These are phyloP conservation scores for Heterodera filipjevi DNA, from an alignment of 2,888 invertebrate genomes.

Conservation along the genomic window DNA sequence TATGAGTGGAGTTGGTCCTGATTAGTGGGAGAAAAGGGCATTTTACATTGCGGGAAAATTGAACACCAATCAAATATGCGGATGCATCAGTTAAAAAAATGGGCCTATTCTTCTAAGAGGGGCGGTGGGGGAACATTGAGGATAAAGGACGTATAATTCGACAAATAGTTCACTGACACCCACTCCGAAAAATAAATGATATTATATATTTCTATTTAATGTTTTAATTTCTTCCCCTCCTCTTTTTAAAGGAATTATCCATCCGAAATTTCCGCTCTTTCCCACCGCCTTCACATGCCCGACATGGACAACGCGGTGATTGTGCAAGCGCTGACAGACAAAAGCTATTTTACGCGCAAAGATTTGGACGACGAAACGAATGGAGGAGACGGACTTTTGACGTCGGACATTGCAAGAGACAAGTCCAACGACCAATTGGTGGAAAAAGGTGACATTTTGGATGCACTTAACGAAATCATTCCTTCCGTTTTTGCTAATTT, in stretches of 20 bases:
- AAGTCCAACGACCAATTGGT: constrained; percentile 74
- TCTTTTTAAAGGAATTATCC: constrained; percentile 55
- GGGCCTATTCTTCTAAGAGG: too few species aligned
- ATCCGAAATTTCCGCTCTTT: constrained; percentile 61
- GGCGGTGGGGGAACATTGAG: too few species aligned
- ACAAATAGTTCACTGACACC: too few species aligned
- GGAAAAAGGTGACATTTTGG: constrained; percentile 70
- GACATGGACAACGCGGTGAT: constrained; percentile 45
- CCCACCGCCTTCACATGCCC: constrained; percentile 54
- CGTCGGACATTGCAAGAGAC: constrained; percentile 11
- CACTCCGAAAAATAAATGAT: too few species aligned
- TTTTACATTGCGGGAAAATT: too few species aligned
- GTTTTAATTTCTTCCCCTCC: background rate
- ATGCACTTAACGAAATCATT: background rate
- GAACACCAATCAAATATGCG: too few species aligned
- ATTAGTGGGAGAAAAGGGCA: too few species aligned
- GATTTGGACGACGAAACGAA: constrained; percentile 48
- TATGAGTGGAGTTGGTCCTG: too few species aligned
- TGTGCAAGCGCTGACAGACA: constrained; percentile 53
- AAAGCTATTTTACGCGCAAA: constrained; percentile 46
- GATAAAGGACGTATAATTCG: too few species aligned
- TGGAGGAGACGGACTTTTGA: constrained; percentile 33
- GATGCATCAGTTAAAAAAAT: too few species aligned
- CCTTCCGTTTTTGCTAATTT: constrained; percentile 22
- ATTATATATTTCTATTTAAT: too few species aligned